Base-by-base conservation (phyloP, 2,888 invertebrate genomes). In the Papilio gigon region DNA sequence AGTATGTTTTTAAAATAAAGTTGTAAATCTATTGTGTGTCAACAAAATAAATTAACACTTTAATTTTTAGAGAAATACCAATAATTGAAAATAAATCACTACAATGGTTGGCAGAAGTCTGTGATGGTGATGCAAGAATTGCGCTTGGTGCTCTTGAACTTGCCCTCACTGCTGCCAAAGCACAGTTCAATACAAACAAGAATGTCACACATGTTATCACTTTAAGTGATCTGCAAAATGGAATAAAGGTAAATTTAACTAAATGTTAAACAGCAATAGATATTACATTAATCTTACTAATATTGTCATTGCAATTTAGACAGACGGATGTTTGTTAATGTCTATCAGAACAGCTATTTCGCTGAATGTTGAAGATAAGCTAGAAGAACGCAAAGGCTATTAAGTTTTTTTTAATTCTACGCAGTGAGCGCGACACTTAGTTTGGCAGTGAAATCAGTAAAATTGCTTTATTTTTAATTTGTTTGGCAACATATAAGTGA, bases 71-170 rank as follows among this genome's bases (percentile, higher is more conserved):
- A 65, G 60, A 56, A 20, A 33, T 44, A 6, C 27, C 61, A 42
- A 78, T 88, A 72, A 77, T 91, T 67, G 94, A 95, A 78, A 88
- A 91, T 70, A 88, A 90, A 42, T 95, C 96, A 0, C 78, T 97
- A 61, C 86, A 92, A 67, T 95, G 95, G 94, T 80, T 97, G 62
- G 95, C 96, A 1, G 95, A 95, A 79, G 93, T 96, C 65, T 95
- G 95, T 79, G 97, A 96, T 84, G 97, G 97, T 1, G 97, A 97
- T 89, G 97, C 97, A 6, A 89, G 97, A 74, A 94, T 95, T 76
- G 96, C 96, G 12, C 90, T 97, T 50, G 95, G 95, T 70, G 95
- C 95, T 71, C 87, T 97, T 11, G 96, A 97, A 84, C 87, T 96
- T 73, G 94, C 95, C 0, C 81, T 96, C 6, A 93, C 93, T 69